Percentiles rank a stretch among this genome's conserved stretches.
Evolutionary conservation across 1,140 invertebrate genomes (phyloP).

Genomic region (Papilio polytes): DNA sequence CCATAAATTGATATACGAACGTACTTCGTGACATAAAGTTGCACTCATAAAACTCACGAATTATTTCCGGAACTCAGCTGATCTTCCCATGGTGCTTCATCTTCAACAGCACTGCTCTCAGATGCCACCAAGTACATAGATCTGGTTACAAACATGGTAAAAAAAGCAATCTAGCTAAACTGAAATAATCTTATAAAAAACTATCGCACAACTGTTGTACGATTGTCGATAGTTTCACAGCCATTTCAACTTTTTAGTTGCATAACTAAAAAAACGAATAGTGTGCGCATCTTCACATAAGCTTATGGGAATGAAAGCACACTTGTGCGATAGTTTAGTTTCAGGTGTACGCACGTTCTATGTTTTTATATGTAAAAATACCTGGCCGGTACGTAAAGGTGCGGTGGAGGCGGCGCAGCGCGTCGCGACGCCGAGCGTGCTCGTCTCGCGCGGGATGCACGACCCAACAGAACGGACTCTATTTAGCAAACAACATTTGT

Average conservation of each 20-base stretch:
- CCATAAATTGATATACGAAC: background rate
- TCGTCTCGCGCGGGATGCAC: constrained; percentile 65
- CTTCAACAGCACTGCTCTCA: constrained; percentile 77
- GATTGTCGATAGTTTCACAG: too few species aligned
- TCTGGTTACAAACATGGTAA: constrained; percentile 45
- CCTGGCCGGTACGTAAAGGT: constrained; percentile 76
- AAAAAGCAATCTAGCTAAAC: background rate
- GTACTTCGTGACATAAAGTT: background rate
- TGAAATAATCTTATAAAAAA: background rate
- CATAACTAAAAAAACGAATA: too few species aligned
- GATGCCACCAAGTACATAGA: constrained; percentile 79
- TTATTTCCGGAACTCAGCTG: constrained; percentile 66
- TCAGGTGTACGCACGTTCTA: background rate
- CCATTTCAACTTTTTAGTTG: too few species aligned
- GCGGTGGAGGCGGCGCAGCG: constrained; percentile 69
- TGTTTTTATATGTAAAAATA: constrained; percentile 26
- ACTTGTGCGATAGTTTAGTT: too few species aligned
- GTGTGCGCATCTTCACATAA: too few species aligned
- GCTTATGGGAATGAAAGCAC: too few species aligned
- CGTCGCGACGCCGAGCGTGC: constrained; percentile 68
- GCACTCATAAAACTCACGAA: constrained; percentile 61
- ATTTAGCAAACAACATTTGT: background rate
- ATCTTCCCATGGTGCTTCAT: constrained; percentile 71
- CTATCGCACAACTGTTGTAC: too few species aligned
- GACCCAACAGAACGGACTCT: constrained; percentile 71